Percentiles rank a stretch among this genome's conserved stretches.
Evolutionary conservation across 2,113 vertebrate genomes (phyloP).

Genomic region (Pteruthius melanotis): DNA sequence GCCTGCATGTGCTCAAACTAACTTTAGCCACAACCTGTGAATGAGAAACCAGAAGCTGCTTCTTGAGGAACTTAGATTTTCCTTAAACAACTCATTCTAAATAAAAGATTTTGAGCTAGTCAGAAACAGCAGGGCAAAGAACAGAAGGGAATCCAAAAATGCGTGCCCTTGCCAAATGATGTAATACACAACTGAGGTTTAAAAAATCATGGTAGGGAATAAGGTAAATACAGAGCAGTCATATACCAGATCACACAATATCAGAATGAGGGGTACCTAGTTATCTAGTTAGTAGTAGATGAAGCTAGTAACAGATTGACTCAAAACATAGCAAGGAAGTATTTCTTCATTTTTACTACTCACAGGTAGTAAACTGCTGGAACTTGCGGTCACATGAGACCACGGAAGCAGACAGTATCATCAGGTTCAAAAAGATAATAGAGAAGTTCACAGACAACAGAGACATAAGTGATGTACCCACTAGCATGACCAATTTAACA

Average conservation of each 20-base stretch:
- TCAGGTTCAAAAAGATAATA: background rate
- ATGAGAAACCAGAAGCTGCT: background rate
- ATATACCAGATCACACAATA: background rate
- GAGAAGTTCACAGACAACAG: background rate
- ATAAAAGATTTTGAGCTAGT: background rate
- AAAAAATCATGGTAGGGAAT: background rate
- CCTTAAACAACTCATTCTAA: background rate
- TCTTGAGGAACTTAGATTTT: background rate
- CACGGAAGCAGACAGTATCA: background rate
- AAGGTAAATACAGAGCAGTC: background rate
- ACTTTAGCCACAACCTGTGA: background rate
- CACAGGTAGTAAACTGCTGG: background rate
- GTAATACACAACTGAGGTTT: background rate
- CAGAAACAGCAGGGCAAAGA: background rate
- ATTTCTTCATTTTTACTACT: background rate
- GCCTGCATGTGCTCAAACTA: background rate
- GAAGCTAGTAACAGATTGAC: background rate
- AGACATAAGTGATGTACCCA: background rate
- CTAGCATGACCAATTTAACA: background rate
- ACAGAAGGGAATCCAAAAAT: background rate
- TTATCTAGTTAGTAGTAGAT: background rate
- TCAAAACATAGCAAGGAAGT: background rate
- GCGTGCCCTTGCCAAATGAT: background rate
- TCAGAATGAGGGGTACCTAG: background rate
- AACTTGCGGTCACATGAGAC: background rate